Percentiles rank a stretch among this genome's conserved stretches.
phyloP scores from a whole-genome alignment of 2,113 vertebrate genomes.

The Microcebus ravelobensis region DNA sequence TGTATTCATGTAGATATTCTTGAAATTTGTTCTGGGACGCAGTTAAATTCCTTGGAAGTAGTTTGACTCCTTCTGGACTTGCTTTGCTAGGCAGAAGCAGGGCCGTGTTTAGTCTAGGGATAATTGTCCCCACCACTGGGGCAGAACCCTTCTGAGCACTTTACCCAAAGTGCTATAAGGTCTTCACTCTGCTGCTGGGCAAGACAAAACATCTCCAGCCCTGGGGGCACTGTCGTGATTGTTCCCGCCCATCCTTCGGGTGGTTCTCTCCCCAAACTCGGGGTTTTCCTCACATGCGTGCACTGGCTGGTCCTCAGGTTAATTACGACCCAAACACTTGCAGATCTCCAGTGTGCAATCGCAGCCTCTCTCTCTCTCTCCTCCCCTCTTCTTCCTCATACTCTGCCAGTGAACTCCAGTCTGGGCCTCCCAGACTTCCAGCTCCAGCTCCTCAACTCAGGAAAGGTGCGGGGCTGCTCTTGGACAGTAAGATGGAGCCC shows the following conservation, averaged over 20 bases:
- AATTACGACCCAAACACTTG: neutral
- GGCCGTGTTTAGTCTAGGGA: neutral
- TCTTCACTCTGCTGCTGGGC: neutral
- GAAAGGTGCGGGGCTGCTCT: neutral
- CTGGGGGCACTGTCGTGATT: accelerated
- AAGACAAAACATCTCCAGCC: neutral
- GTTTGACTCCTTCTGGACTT: neutral
- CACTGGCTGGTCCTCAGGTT: neutral
- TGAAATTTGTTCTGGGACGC: conserved; percentile 13
- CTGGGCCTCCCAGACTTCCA: neutral
- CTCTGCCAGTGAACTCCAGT: neutral
- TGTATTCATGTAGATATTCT: neutral
- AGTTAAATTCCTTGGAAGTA: neutral
- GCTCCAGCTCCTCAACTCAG: neutral
- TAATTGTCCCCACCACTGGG: neutral
- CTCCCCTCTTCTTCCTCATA: neutral
- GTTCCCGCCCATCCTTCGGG: neutral
- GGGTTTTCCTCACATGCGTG: neutral
- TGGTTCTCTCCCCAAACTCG: neutral
- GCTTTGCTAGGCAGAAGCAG: neutral
- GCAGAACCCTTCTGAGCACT: neutral
- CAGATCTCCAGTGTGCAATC: neutral
- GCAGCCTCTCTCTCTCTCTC: neutral
- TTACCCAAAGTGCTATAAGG: neutral
- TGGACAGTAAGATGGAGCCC: neutral